Base-by-base conservation (phyloP, 2,888 invertebrate species). In the Pseudococcus viburni region DNA sequence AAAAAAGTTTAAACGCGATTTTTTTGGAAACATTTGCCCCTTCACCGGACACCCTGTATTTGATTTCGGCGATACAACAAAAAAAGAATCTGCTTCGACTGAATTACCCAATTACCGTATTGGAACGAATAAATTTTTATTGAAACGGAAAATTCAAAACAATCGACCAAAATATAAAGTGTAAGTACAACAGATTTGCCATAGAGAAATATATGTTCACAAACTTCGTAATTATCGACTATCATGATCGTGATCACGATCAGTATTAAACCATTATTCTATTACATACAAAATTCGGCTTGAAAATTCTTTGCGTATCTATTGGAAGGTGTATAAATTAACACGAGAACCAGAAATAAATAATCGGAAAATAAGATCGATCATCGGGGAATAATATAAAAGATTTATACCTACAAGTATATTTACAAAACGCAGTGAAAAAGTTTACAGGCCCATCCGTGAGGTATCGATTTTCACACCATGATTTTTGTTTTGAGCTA, bases 401-500 rank as follows among this genome's bases (percentile, higher is more conserved):
- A 59, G 19, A 59, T 6, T 59, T 59, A 59, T 55, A 33, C 55
- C 55, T 55, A 55, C 19, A 59, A 5, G 8, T 33, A 33, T 59
- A 59, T 59, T 59, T 59, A 59, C 59, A 59, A 59, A 59, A 59
- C 59, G 59, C 59, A 59, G 59, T 59, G 59, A 59, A 59, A 59
- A 59, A 59, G 59, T 59, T 59, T 19, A 19, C 59, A 59, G 59
- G 19, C 59, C 59, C 19, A 59, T 19, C 59, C 59, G 59, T 59
- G 59, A 6, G n/a, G 19, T 19, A 39, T 39, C 26, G 39, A 12
- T 39, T 39, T 39, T 39, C 15, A 33, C 17, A 80, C 80, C 12
- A 80, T 33, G 26, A 17, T 80, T 80, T 12, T 85, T 85, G 5
- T 55, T 12, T 15, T 59, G n/a, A 6, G 19, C n/a, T 6, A 59